phyloP scores from a whole-genome alignment of 2,797 vertebrate genomes.

The Rhodeus uyekii region DNA sequence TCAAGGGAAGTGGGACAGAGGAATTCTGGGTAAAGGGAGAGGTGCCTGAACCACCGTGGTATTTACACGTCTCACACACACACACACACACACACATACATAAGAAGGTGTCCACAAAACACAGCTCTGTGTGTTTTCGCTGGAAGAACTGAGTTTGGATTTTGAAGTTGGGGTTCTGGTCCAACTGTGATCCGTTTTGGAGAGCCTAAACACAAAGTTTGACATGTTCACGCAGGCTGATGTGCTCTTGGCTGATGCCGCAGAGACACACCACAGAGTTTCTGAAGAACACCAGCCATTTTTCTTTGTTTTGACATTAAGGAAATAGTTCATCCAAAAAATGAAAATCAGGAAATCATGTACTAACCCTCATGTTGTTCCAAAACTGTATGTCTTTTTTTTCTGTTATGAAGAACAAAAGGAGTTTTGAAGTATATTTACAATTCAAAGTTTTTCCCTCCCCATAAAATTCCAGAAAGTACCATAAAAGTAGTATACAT shows the following conservation, averaged over 20 bases:
- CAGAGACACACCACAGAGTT: conserved; percentile 15
- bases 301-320: conserved; percentile 11
- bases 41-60: conserved; percentile 26
- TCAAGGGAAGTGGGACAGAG: conserved; percentile 72
- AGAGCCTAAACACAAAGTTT: conserved; percentile 10
- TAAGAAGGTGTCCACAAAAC: conserved; percentile 61
- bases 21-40: conserved; percentile 71
- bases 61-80: conserved; percentile 20
- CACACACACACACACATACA: conserved; percentile 22
- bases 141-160: conserved; percentile 37
- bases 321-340: conserved; percentile 19
- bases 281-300: conserved; percentile 3
- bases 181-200: conserved; percentile 16
- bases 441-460: neutral
- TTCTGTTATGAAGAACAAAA: neutral
- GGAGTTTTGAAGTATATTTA: neutral
- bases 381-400: neutral
- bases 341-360: neutral
- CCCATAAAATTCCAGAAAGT: neutral
- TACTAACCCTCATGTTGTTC: conserved; percentile 13
- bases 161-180: conserved; percentile 15
- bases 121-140: conserved; percentile 27
- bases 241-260: conserved; percentile 10
- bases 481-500: neutral
- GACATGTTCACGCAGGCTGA: conserved; percentile 29